Conservation (phyloP, 2,888 invertebrate species). For the Beris chalybata region DNA sequence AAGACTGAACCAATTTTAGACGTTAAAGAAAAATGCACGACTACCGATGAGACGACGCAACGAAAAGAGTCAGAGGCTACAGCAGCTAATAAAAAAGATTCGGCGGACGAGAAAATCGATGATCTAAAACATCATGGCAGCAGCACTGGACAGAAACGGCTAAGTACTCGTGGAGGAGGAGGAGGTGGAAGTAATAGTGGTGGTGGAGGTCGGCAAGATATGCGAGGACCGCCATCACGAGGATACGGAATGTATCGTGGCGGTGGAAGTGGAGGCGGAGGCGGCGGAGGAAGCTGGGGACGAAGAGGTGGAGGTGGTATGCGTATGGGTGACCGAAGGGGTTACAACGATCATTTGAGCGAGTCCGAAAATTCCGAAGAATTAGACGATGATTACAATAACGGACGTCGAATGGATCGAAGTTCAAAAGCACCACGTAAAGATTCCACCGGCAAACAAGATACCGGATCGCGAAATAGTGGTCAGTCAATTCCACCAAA, state of each 20-base stretch:
- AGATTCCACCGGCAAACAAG: conserved; percentile 51
- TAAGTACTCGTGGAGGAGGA: conserved; percentile 58
- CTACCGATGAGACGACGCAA: conserved; percentile 8
- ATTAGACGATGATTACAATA: conserved; percentile 67
- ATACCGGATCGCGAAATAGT: conserved; percentile 61
- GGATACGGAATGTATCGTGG: conserved; percentile 59
- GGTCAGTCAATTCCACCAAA: conserved; percentile 52
- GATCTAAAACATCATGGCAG: conserved; percentile 27
- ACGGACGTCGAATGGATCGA: conserved; percentile 60
- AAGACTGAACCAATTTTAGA: conserved; percentile 46
- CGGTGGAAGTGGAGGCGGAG: conserved; percentile 60
- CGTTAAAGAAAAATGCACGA: conserved; percentile 39
- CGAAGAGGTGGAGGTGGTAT: conserved; percentile 50
- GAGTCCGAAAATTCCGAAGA: conserved; percentile 73
- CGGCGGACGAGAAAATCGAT: conserved; percentile 29
- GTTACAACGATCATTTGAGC: conserved; percentile 58
- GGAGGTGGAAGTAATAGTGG: conserved; percentile 45
- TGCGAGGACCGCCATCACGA: conserved; percentile 52
- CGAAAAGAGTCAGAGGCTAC: conserved; percentile 38
- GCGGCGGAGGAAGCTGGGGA: conserved; percentile 55
- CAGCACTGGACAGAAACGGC: conserved; percentile 44
- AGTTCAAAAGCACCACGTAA: conserved; percentile 58
- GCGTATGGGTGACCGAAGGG: conserved; percentile 33
- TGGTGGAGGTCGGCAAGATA: conserved; percentile 57
- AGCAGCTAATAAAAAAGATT: conserved; percentile 43